phyloP scores from a whole-genome alignment of 2,113 vertebrate genomes.

The Zapus hudsonius region DNA sequence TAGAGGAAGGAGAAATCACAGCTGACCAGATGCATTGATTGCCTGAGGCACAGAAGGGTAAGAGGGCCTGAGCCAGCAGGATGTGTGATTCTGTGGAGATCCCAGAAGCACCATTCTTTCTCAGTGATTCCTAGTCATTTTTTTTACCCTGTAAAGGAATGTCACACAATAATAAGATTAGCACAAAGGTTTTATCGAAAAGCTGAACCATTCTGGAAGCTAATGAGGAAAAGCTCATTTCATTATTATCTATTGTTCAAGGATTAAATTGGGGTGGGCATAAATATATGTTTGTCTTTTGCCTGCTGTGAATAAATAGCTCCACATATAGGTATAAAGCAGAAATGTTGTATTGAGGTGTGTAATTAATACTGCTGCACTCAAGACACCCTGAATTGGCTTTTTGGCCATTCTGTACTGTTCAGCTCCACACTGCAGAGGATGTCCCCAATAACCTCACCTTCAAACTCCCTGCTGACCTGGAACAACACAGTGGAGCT shows the following conservation, averaged over 20 bases:
- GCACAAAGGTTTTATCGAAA: background rate
- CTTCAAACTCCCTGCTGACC: background rate
- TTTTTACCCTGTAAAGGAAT: background rate
- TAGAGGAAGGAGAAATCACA: background rate
- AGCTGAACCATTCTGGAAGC: background rate
- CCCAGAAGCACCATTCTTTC: background rate
- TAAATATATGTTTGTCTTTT: conserved; percentile 27
- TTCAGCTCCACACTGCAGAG: background rate
- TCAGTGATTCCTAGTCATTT: background rate
- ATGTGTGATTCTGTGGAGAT: background rate
- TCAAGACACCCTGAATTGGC: background rate
- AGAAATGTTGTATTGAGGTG: background rate
- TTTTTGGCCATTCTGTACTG: background rate
- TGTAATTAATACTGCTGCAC: background rate
- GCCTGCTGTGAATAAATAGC: background rate
- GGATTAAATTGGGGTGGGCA: background rate
- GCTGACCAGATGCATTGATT: background rate
- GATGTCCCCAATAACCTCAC: background rate
- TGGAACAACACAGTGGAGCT: background rate
- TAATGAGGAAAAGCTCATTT: conserved; percentile 36
- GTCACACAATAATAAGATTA: background rate
- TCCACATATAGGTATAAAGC: background rate
- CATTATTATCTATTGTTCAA: conserved; percentile 13
- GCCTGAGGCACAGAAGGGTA: background rate
- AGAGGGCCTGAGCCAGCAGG: background rate